These are phyloP conservation scores for Dorcus hopei DNA, from an alignment of 2,888 invertebrate genomes.

Conservation along the genomic window DNA sequence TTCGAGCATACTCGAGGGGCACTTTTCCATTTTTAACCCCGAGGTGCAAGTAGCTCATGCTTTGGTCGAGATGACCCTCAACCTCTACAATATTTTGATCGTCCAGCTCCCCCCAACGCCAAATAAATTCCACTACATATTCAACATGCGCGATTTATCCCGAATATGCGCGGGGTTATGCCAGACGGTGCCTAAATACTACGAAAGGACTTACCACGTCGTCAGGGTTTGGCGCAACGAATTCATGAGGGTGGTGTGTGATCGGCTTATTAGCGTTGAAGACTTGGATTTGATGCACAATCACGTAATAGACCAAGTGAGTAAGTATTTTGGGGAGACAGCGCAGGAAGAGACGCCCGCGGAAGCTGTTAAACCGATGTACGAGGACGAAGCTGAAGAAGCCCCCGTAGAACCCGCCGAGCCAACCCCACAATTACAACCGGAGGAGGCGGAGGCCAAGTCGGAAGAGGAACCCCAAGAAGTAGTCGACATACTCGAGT, in stretches of 20 bases:
- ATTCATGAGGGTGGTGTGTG: slow-evolving; percentile 81
- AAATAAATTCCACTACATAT: slow-evolving; percentile 91
- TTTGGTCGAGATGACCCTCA: slow-evolving; percentile 75
- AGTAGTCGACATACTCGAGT: slow-evolving; percentile 56
- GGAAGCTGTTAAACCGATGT: slow-evolving; percentile 18
- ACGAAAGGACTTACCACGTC: slow-evolving; percentile 65
- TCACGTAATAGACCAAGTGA: slow-evolving; percentile 61
- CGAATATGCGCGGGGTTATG: slow-evolving; percentile 79
- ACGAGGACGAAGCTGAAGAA: slow-evolving; percentile 24
- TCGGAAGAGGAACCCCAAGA: slow-evolving; percentile 46
- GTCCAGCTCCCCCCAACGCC: slow-evolving; percentile 85
- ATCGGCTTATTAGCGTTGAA: slow-evolving; percentile 70
- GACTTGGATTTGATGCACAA: slow-evolving; percentile 63
- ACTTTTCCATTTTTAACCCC: slow-evolving; percentile 66
- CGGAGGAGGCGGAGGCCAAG: slow-evolving; percentile 18
- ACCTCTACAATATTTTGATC: slow-evolving; percentile 76
- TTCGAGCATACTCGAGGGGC: slow-evolving; percentile 75
- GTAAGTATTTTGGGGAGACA: slow-evolving; percentile 49
- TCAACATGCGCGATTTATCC: slow-evolving; percentile 88
- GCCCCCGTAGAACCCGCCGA: slow-evolving; percentile 19
- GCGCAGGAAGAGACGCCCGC: slow-evolving; percentile 19
- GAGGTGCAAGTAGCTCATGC: slow-evolving; percentile 64
- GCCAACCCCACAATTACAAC: slow-evolving; percentile 15
- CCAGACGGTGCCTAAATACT: slow-evolving; percentile 69
- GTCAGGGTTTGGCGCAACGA: slow-evolving; percentile 91